Evolutionary conservation across 2,888 invertebrate genomes (phyloP), one percentile per base, ranked within the genome.

Genomic region (Sturmia bella): DNA sequence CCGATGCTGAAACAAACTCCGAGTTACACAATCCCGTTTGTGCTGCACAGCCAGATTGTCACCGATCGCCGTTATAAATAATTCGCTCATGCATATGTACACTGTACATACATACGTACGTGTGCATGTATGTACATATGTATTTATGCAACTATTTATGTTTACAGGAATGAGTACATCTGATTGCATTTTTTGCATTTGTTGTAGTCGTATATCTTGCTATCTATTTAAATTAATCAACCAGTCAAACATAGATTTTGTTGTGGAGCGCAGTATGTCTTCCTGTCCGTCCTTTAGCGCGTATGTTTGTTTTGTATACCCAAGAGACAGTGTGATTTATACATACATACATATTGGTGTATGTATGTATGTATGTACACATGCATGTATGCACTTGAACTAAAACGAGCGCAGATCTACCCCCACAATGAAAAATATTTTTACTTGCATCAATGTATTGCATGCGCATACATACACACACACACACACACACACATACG

Each of bases 311-410:
- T 59, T 70, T 80, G 66, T n/a, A 77, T 77, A 77, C 74, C 83
- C 76, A 73, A 64, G 77, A 74, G 76, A 73, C 80, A 80, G 70
- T 73, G 80, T 80, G 80, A 77, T 80, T 75, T 83, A 83, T 80
- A 43, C 80, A 70, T n/a, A n/a, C n/a, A n/a, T 5, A 1, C 13
- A 39, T 12, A 39, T 39, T 39, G 0, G 11, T 39, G 2, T 0
- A 11, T 13, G 2, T 12, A 1, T 39, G 39, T 39, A 39, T 13
- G 13, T 39, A 39, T 11, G 12, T 39, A 39, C 3, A 1, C 13
- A 39, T 13, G 13, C 13, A 37, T 12, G 1, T 12, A 2, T 37
- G 13, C 39, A 37, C n/a, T n/a, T n/a, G n/a, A n/a, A n/a, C n/a
- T n/a, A n/a, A n/a, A n/a, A n/a, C n/a, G n/a, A n/a, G n/a, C n/a